A percentile compares a stretch with the other conserved stretches of the same genome.
These are phyloP conservation scores for Trissolcus basalis DNA, from an alignment of 1,140 invertebrate genomes.

Conservation along the genomic window DNA sequence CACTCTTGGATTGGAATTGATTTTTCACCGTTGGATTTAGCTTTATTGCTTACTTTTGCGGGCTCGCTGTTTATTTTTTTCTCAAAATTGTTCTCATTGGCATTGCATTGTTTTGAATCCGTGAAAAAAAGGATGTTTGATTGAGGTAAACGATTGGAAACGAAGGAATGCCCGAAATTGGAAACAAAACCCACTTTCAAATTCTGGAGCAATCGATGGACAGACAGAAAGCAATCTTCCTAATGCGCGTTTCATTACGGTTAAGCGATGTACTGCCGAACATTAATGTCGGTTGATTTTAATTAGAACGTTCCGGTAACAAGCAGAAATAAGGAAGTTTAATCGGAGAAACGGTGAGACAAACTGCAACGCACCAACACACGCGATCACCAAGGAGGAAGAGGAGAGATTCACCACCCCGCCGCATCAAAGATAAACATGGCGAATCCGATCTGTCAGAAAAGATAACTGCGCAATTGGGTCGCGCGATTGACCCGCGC, in stretches of 20 bases:
- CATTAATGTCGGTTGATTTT: constrained; percentile 6
- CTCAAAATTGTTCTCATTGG: too few species aligned
- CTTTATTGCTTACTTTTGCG: too few species aligned
- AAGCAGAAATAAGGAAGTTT: constrained; percentile 1
- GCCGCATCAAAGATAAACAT: constrained; percentile 24
- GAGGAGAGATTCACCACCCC: constrained; percentile 1
- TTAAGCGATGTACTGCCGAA: not conserved
- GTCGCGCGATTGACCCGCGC: constrained; percentile 12
- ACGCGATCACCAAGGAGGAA: constrained; percentile 14
- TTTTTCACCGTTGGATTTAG: too few species aligned
- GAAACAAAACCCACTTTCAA: constrained; percentile 4
- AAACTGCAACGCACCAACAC: constrained; percentile 8
- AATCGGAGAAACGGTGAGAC: not conserved
- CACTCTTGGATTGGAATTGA: too few species aligned
- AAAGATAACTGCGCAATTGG: constrained; percentile 30
- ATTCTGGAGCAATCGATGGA: constrained; percentile 7
- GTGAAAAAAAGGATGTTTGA: too few species aligned
- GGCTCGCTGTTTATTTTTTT: too few species aligned
- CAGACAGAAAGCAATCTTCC: constrained; percentile 4
- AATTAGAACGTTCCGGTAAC: constrained; percentile 5
- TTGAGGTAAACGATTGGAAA: too few species aligned
- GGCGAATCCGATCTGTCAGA: constrained; percentile 21
- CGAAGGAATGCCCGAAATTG: not conserved
- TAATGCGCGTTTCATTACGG: constrained; percentile 15
- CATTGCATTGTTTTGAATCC: too few species aligned